Conservation (phyloP, 2,888 invertebrate genomes). For the Eupithecia centaureata region DNA sequence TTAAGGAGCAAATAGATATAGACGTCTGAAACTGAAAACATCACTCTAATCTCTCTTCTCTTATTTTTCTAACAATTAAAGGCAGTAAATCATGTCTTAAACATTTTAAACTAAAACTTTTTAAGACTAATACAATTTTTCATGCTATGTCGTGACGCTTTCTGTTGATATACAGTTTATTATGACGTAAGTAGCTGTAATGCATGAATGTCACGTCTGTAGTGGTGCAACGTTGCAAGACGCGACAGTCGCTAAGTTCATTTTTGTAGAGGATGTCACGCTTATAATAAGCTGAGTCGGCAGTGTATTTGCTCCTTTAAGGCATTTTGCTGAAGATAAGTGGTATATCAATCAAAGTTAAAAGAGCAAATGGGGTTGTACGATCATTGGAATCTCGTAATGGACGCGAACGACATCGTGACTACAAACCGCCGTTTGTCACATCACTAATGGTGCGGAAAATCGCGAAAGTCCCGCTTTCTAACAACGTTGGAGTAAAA, state of each 20-base stretch:
- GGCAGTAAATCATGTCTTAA: neutral
- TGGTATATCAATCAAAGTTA: constrained; percentile 65
- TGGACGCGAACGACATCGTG: constrained; percentile 76
- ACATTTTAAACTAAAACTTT: too few relatives aligned
- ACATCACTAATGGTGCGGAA: constrained; percentile 77
- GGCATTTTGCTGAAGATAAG: constrained; percentile 52
- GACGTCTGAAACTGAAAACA: too few relatives aligned
- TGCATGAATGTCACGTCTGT: neutral
- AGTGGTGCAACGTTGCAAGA: neutral
- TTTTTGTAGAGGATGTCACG: neutral
- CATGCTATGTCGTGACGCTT: neutral
- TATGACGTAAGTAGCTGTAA: neutral
- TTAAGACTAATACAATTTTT: neutral
- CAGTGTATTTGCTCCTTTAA: neutral
- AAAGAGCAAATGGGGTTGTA: constrained; percentile 71
- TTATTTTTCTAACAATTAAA: neutral
- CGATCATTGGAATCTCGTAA: constrained; percentile 75
- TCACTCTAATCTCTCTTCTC: too few relatives aligned
- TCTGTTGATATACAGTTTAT: neutral
- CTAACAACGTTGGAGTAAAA: constrained; percentile 66
- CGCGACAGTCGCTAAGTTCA: neutral
- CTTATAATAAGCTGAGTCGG: neutral
- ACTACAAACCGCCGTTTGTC: constrained; percentile 77
- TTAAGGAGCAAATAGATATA: neutral
- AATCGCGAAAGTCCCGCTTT: constrained; percentile 73